Evolutionary conservation across 2,888 invertebrate species (phyloP), one percentile per base, ranked within the genome.

Genomic region (Melieria crassipennis): DNA sequence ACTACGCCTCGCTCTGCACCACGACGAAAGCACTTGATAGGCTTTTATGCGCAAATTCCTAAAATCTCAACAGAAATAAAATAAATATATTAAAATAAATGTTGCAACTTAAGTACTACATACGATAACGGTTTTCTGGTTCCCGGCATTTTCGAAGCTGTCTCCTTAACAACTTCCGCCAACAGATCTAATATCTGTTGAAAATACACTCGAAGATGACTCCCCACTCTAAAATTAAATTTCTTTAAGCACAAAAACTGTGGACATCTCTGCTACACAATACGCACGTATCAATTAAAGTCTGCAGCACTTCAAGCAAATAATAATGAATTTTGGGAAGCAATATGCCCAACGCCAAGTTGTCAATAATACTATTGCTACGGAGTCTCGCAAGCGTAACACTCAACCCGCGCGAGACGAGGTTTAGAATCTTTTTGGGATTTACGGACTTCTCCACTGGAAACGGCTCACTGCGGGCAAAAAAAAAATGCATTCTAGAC

Each of bases 111-210:
- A 10, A 43, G 55, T 3, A 30, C 30, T 30, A 78, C 78, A 77
- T 77, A 82, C 83, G 73, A 73, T 45, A 78, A 81, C 0, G 80
- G 78, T 69, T 81, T 82, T 11, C 78, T 75, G 55, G 75, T 73
- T 3, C 80, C 79, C 0, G 78, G 68, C 68, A 81, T 78, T 58
- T 78, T 80, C 6, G 77, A 70, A 13, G 78, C 78, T 13, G 83
- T 83, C 82, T 82, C 83, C 63, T 82, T 82, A 9, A 85, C 68
- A 0, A 79, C 76, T 63, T 84, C 82, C 3, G 78, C 65, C 0
- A 81, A 52, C 45, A 82, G 73, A 43, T 79, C 77, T 47, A 82
- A 73, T 42, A 84, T 76, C 4, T 70, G 65, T 6, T 76, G 73
- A 13, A 80, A 75, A 72, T 82, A 80, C 13, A 80, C 75, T 9